Conservation (phyloP, 2,113 vertebrate species). For the Pimephales promelas region DNA sequence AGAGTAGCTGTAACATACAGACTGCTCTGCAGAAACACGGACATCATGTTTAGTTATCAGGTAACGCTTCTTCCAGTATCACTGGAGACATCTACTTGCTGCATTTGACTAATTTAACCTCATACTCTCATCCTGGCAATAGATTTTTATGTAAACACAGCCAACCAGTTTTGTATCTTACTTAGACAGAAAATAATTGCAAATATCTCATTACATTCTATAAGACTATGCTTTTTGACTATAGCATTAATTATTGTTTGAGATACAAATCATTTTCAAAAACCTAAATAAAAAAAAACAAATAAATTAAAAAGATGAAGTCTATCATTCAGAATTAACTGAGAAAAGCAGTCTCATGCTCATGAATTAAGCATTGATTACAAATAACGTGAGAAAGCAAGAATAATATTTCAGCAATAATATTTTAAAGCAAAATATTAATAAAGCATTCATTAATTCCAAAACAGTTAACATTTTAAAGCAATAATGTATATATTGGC, state of each 20-base stretch:
- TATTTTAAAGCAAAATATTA: not conserved
- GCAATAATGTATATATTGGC: not conserved
- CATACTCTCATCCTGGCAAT: not conserved
- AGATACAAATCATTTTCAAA: not conserved
- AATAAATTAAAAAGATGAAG: not conserved
- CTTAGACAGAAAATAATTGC: not conserved
- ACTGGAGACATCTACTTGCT: slow-evolving; percentile 27
- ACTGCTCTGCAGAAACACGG: slow-evolving; percentile 40
- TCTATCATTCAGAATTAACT: not conserved
- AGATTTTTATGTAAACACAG: not conserved
- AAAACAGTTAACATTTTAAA: not conserved
- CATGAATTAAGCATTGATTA: not conserved
- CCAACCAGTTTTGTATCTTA: not conserved
- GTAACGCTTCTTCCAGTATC: slow-evolving; percentile 25
- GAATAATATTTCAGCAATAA: not conserved
- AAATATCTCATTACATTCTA: not conserved
- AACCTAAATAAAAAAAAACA: not conserved
- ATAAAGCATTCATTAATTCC: too few species aligned
- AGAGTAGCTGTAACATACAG: slow-evolving; percentile 44
- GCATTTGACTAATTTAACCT: slow-evolving; percentile 22
- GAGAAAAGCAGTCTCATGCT: too few species aligned
- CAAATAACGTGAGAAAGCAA: not conserved
- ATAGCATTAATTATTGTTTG: not conserved
- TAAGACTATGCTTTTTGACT: not conserved
- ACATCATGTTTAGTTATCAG: slow-evolving; percentile 37